Base-by-base conservation (phyloP, 2,113 vertebrate genomes). In the Lonchura striata region DNA sequence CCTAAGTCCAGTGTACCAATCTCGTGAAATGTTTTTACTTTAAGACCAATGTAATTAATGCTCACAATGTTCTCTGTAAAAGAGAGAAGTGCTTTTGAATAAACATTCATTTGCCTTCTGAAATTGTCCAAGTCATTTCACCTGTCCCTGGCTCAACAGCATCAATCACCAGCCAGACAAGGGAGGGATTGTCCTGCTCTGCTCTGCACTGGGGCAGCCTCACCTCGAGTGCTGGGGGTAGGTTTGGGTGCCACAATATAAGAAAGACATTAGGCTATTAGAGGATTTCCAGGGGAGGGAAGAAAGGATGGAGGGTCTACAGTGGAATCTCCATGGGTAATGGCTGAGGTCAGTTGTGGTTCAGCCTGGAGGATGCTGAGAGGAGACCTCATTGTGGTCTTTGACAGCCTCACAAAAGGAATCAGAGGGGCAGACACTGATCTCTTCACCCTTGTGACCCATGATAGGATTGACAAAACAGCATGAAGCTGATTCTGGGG, bases 191-290 rank as follows among this genome's bases (percentile, higher is more conserved):
- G 18, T 64, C 18, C 59, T 0, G 0, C 20, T 65, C 42, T 49
- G 42, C 60, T 66, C 20, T 56, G 23, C 4, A 0, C 3, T 33
- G 23, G 4, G 12, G 2, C 0, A 0, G 24, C 10, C 13, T 65
- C 50, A 6, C 24, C 20, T 49, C 1, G 0, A 46, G 15, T 54
- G 1, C 0, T 2, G 35, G 3, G 3, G 19, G 3, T 16, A 42
- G 13, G 0, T 35, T 21, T 35, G 24, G 20, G 52, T 57, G 25
- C 2, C 11, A 35, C 20, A 31, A 11, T 42, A 7, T 21, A 6
- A 17, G 7, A 30, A 41, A 13, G 7, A 4, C 6, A 14, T 50
- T 16, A 7, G 0, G 1, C 4, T 35, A 3, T 35, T 66, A 25
- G 7, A 59, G 6, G 3, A 2, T 22, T 13, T 35, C 35, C 21